Evolutionary conservation across 2,113 vertebrate species (phyloP), one percentile per base, ranked within the genome.

Genomic region (Otis tarda): DNA sequence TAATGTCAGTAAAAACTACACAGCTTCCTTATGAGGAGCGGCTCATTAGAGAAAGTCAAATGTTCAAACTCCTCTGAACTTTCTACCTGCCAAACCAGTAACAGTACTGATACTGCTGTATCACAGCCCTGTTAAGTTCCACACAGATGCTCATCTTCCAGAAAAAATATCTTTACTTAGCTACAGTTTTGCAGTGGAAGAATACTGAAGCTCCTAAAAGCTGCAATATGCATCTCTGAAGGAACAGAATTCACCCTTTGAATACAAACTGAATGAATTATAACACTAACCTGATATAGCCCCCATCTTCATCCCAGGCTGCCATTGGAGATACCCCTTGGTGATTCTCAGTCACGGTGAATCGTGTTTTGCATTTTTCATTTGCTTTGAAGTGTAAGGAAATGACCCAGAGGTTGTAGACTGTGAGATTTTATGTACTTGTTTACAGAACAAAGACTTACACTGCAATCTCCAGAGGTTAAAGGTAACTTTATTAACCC

Each of bases 401-500:
- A 94, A 74, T 75, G 27, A 90, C 35, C 47, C 31, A 41, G 75
- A 81, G 30, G 43, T 5, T 83, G 56, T 50, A 89, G 45, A 21
- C 33, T 20, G 4, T 53, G 56, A 88, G 47, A 71, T 83, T 86
- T 56, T 39, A 83, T 56, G 60, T 27, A 80, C 39, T 89, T 83
- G 35, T 87, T 96, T 92, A 95, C 88, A 71, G 73, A 90, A 86
- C 64, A 81, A 69, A 59, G 79, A 92, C 39, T 74, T 88, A 80
- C 68, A 56, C 56, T 81, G 71, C 47, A 77, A 0, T 75, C 68
- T 92, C 75, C 41, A 37, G 43, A 89, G 76, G 82, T 70, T 80
- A 90, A 96, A 95, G 76, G 90, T 90, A 83, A 75, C 73, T 94
- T 77, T 30, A 95, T 90, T 94, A 90, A 95, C 71, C 60, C 49